phyloP scores from a whole-genome alignment of 2,113 vertebrate species.

The Eretmochelys imbricata region DNA sequence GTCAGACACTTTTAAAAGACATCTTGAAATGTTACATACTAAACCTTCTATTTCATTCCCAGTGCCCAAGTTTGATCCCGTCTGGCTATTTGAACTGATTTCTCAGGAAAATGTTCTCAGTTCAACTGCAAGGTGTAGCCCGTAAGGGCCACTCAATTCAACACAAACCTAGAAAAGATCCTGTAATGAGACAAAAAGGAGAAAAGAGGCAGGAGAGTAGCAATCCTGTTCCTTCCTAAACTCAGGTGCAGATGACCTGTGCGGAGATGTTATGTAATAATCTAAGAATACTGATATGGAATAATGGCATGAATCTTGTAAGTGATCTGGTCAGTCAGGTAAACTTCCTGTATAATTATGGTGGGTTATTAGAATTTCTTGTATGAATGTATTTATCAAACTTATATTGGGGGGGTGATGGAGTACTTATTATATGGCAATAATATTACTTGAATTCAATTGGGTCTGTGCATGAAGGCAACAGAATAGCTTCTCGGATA shows the following conservation, averaged over 20 bases:
- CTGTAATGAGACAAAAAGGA: background rate
- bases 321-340: background rate
- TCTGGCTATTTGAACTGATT: background rate
- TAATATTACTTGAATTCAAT: too few relatives aligned
- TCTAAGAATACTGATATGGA: background rate
- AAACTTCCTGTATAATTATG: background rate
- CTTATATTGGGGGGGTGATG: too few relatives aligned
- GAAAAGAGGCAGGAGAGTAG: background rate
- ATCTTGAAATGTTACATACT: background rate
- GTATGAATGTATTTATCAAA: too few relatives aligned
- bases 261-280: background rate
- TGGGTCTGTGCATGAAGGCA: too few relatives aligned
- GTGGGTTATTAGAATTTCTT: too few relatives aligned
- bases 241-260: background rate
- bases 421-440: too few relatives aligned
- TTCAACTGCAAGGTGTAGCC: background rate
- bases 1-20: background rate
- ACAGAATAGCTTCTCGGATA: too few relatives aligned
- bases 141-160: background rate
- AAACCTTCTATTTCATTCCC: background rate
- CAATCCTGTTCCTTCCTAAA: background rate
- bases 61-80: background rate
- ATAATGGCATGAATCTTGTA: background rate
- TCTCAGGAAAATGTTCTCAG: background rate
- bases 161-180: background rate